Evolutionary conservation across 2,113 vertebrate species (phyloP).

Genomic region (Tachysurus vachellii): DNA sequence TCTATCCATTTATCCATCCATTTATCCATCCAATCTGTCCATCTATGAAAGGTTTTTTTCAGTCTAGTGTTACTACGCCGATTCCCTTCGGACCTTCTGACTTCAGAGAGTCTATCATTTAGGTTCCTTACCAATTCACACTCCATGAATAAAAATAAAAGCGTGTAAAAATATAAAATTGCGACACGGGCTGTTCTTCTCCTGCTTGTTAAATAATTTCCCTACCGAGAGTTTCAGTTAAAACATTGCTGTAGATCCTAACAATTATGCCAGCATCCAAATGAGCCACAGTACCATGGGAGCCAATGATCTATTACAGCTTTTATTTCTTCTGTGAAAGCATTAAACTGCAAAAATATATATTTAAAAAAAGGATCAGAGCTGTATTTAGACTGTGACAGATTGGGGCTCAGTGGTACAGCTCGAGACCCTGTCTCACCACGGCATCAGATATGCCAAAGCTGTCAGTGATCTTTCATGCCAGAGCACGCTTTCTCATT

Average conservation of each 20-base stretch:
- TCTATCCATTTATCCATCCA: neutral
- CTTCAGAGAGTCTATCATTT: constrained; percentile 18
- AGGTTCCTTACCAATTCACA: neutral
- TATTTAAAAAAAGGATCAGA: neutral
- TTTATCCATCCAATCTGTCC: neutral
- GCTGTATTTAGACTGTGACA: constrained; percentile 21
- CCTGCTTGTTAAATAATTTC: constrained; percentile 29
- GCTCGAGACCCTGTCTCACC: neutral
- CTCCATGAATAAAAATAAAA: constrained; percentile 29
- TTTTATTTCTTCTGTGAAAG: constrained; percentile 18
- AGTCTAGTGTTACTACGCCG: neutral
- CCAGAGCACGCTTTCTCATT: neutral
- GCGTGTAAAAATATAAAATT: constrained; percentile 42
- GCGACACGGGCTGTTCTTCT: constrained; percentile 12
- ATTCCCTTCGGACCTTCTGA: constrained; percentile 10
- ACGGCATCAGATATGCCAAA: neutral
- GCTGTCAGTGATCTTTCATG: constrained; percentile 25
- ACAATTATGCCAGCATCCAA: neutral
- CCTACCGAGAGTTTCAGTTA: constrained; percentile 32
- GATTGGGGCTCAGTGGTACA: constrained; percentile 30
- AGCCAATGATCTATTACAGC: neutral
- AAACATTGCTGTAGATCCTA: constrained; percentile 12
- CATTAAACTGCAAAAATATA: neutral
- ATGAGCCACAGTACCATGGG: neutral
- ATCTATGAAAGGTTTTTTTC: neutral